Base-by-base conservation (phyloP, 1,140 invertebrate species). In the Meloidogyne hapla region DNA sequence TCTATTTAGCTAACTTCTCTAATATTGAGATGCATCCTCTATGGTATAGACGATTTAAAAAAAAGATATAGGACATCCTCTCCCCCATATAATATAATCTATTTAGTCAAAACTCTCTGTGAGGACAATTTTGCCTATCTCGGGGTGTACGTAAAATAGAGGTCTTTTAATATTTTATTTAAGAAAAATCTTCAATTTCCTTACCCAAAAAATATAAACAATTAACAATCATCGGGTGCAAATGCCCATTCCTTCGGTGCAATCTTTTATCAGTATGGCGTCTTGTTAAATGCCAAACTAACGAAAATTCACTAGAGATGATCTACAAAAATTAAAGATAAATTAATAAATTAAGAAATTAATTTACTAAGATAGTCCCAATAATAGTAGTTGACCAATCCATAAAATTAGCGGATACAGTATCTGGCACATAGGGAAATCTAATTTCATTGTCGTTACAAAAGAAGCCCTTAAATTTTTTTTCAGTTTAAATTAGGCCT, bases 381-480 rank as follows among this genome's bases (percentile, higher is more conserved):
- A 79, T 69, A 42, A 84, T 65, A n/a, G 42, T 38, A 45, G 84
- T 81, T 4, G 82, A 28, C 15, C 82, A 12, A 28, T 69, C 66
- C 83, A 85, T 87, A 15, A 68, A 42, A 18, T 78, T n/a, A 33
- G 70, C 42, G 6, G 62, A 61, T 25, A 85, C 74, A 21, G 83
- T 85, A 45, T 77, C 71, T 10, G 62, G 66, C 26, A 74, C 23
- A 63, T 83, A 45, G 0, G 83, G 83, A 62, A 78, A 77, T 0
- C 83, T 77, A 65, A 85, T 85, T 48, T 87, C 83, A 56, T 82
- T 77, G 28, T 82, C 80, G 40, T 84, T 77, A 69, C 80, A 82
- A 64, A 82, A 82, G 79, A 84, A 82, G n/a, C 80, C 80, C 82
- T 84, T 45, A 10, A 23, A 68, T 40, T 25, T 26, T 18, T 74